Conservation (phyloP, 2,888 invertebrate species). For the Tipula unca region DNA sequence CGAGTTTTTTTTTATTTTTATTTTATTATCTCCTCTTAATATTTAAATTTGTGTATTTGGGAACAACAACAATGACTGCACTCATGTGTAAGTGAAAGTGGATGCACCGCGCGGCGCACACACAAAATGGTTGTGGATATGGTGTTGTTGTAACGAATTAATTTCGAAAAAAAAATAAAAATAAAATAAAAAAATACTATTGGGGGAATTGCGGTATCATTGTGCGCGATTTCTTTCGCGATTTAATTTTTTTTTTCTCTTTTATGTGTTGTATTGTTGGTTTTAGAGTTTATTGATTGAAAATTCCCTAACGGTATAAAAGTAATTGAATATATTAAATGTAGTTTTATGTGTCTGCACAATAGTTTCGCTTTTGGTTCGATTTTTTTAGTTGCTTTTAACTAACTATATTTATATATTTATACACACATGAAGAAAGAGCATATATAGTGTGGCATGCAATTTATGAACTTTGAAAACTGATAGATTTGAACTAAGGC, state of each 20-base stretch:
- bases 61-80: not conserved
- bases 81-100: not conserved
- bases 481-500: not conserved
- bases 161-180: not conserved
- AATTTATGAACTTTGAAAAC: not conserved
- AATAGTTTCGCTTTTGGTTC: not conserved
- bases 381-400: not conserved
- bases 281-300: not conserved
- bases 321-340: conserved; percentile 8
- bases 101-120: not conserved
- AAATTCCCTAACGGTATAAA: conserved; percentile 8
- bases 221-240: not conserved
- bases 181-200: not conserved
- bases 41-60: not conserved
- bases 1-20: not conserved
- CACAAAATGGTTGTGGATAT: not conserved
- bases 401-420: not conserved
- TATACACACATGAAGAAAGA: not conserved
- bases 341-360: conserved; percentile 8
- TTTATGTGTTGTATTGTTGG: not conserved
- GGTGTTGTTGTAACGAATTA: not conserved
- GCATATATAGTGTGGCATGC: not conserved
- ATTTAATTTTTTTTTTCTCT: not conserved
- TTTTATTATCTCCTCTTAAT: too few species aligned
- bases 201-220: not conserved